phyloP scores from a whole-genome alignment of 2,113 vertebrate species.

The Amblyornis subalaris region DNA sequence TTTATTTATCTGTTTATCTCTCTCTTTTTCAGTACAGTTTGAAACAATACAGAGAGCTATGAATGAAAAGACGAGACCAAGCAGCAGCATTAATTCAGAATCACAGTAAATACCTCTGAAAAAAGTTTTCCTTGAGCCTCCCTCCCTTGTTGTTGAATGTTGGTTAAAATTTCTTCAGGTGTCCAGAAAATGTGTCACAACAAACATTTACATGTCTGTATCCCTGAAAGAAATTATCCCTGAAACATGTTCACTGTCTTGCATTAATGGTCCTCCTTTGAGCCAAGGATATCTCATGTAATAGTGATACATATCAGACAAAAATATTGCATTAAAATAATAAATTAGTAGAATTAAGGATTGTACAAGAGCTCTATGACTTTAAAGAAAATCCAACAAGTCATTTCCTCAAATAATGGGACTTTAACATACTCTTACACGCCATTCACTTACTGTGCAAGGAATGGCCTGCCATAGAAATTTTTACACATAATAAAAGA shows the following conservation, averaged over 20 bases:
- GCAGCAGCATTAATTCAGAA: neutral
- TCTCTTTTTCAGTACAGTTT: neutral
- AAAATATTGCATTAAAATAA: neutral
- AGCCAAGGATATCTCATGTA: neutral
- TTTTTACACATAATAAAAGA: neutral
- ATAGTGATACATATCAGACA: neutral
- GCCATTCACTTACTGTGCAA: neutral
- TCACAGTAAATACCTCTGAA: neutral
- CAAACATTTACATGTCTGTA: neutral
- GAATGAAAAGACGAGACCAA: neutral
- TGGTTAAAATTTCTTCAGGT: neutral
- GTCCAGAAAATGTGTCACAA: neutral
- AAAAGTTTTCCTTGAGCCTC: fast-evolving
- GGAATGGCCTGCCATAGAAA: neutral
- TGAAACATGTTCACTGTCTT: neutral
- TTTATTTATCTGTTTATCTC: neutral
- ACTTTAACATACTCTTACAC: neutral
- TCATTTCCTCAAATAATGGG: neutral
- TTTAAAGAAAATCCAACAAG: neutral
- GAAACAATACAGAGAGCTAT: neutral
- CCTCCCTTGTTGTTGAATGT: neutral
- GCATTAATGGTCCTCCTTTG: neutral
- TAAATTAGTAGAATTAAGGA: neutral
- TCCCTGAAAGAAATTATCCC: neutral
- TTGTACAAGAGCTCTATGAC: neutral